Conservation (phyloP, 2,888 invertebrate genomes). For the Cantharis flavilabris region DNA sequence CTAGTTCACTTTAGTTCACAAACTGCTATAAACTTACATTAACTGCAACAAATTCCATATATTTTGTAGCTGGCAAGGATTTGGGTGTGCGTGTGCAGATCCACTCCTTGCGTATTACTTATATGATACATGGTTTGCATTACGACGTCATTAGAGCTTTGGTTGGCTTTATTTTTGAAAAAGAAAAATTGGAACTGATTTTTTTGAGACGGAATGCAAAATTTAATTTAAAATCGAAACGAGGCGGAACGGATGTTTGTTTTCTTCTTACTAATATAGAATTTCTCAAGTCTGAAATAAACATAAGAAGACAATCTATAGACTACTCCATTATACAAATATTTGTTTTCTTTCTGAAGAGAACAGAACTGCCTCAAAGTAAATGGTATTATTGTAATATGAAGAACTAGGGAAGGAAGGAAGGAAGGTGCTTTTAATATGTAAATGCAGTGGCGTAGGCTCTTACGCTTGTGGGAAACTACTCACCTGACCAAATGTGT, state of each 20-base stretch:
- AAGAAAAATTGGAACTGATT: background rate
- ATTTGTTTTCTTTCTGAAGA: conserved; percentile 51
- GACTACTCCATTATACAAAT: conserved; percentile 53
- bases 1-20: conserved; percentile 27
- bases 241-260: conserved; percentile 21
- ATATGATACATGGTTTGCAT: conserved; percentile 24
- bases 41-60: conserved; percentile 38
- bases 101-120: conserved; percentile 13
- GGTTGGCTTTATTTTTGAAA: background rate
- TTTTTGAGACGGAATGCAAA: background rate
- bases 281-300: conserved; percentile 24
- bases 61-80: conserved; percentile 34
- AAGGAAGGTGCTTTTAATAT: conserved; percentile 38
- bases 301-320: conserved; percentile 21
- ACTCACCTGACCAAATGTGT: conserved; percentile 37
- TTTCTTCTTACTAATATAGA: conserved; percentile 34
- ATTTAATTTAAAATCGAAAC: background rate
- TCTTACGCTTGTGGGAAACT: conserved; percentile 35
- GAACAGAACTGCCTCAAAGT: conserved; percentile 48
- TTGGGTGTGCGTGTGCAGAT: conserved; percentile 34
- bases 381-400: conserved; percentile 52
- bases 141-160: conserved; percentile 9
- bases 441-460: conserved; percentile 44
- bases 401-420: conserved; percentile 46
- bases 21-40: conserved; percentile 39